Conservation (phyloP, 2,797 vertebrate genomes). For the Propithecus deckenii region DNA sequence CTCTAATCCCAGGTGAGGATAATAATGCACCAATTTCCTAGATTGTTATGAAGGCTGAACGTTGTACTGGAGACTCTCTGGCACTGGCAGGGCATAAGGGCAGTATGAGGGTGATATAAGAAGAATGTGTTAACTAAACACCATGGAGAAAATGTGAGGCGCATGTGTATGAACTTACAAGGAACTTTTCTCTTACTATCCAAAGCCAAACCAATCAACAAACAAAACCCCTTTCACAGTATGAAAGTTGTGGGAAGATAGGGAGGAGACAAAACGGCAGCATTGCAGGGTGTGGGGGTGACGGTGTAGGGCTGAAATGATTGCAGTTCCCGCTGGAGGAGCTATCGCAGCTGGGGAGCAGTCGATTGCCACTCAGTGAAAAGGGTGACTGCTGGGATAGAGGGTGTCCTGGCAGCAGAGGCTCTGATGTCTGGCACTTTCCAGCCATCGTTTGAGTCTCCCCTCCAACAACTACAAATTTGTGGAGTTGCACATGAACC, state of each 20-base stretch:
- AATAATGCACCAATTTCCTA: background rate
- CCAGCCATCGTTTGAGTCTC: background rate
- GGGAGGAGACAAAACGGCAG: accelerated
- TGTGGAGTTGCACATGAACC: background rate
- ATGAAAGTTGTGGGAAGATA: background rate
- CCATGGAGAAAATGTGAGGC: background rate
- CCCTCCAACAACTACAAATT: background rate
- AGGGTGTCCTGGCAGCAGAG: background rate
- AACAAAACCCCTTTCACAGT: background rate
- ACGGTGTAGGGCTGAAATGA: background rate
- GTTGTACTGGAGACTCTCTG: background rate
- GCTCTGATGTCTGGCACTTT: background rate
- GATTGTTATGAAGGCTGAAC: background rate
- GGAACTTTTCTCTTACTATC: background rate
- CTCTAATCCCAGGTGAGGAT: background rate
- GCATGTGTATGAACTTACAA: background rate
- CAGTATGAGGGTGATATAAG: background rate
- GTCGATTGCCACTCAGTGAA: background rate
- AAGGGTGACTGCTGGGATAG: background rate
- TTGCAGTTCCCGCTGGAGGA: accelerated
- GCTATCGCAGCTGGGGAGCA: background rate
- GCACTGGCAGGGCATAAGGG: background rate
- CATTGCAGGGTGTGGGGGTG: background rate
- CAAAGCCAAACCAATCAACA: background rate
- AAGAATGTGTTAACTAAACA: background rate